phyloP scores from a whole-genome alignment of 2,797 vertebrate genomes.

The Pempheris klunzingeri region DNA sequence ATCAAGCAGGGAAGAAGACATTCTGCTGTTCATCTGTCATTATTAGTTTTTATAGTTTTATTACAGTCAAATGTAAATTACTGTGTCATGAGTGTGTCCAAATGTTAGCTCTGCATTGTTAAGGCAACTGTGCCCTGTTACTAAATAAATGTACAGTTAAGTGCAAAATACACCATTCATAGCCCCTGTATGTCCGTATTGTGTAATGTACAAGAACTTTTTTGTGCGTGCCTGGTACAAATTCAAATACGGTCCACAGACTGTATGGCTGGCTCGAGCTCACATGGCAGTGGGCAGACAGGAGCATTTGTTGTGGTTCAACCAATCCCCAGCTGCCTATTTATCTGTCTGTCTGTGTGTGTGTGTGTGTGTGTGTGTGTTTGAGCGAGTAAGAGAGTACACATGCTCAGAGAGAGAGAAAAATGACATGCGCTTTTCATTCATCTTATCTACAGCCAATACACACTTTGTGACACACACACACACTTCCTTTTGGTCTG shows the following conservation, averaged over 20 bases:
- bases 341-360: conserved; percentile 37
- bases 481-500: neutral
- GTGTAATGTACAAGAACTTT: neutral
- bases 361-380: conserved; percentile 12
- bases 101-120: neutral
- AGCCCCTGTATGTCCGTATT: neutral
- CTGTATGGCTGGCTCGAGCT: conserved; percentile 45
- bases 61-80: neutral
- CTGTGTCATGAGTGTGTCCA: neutral
- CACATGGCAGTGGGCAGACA: conserved; percentile 50
- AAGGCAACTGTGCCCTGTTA: neutral
- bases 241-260: conserved; percentile 44
- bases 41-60: neutral
- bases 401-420: neutral
- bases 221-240: conserved; percentile 29
- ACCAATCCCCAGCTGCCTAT: conserved; percentile 55
- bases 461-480: neutral
- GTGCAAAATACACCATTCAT: neutral
- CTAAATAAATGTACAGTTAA: neutral
- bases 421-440: neutral
- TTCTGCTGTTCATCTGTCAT: fast-evolving
- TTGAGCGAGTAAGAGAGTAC: neutral
- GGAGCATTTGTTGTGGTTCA: conserved; percentile 67
- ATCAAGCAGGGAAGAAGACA: too few relatives aligned
- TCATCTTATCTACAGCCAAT: neutral